Base-by-base conservation (phyloP, 2,888 invertebrate genomes). In the Lobophora halterata region DNA sequence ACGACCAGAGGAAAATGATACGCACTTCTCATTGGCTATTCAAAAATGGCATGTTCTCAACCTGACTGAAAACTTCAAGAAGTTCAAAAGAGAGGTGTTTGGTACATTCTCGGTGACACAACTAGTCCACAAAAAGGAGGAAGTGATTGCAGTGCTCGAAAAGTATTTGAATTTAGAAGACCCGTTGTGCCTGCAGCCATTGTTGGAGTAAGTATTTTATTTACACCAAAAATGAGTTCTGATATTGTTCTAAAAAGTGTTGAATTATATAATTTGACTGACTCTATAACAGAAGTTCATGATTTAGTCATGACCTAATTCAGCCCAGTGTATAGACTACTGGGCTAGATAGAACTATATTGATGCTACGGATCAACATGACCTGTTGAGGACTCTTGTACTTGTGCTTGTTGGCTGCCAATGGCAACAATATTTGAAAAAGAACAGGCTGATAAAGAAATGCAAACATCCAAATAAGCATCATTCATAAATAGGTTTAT, bases 41-140 rank as follows among this genome's bases (percentile, higher is more conserved):
- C 91, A 92, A 48, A 97, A 97, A 88, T 98, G 97, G 97, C 91
- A 91, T 63, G 94, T 93, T 1, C 89, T 97, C 10, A 97, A 98
- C 79, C 89, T 96, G 46, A 94, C 96, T 0, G 92, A 95, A 56
- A 93, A 93, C 64, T 97, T 93, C 73, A 90, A 91, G 26, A 88
- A 90, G 32, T 95, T 98, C 59, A 90, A 92, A 46, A 92, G 91
- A 50, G 93, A 95, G 66, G 91, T 96, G 2, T 90, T 91, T 43
- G 89, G 91, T 20, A 91, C 95, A 48, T 89, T 96, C 1, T 97
- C 95, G 1, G 89, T 97, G 37, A 93, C 96, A 0, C 97, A 98
- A 71, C 77, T 98, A 23, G 71, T 98, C 16, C 92, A 95, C 58
- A 90, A 91, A 40, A 94, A 96, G 74, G 91, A 95, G 48, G 90